phyloP scores from a whole-genome alignment of 2,113 vertebrate species.

The Alces alces region DNA sequence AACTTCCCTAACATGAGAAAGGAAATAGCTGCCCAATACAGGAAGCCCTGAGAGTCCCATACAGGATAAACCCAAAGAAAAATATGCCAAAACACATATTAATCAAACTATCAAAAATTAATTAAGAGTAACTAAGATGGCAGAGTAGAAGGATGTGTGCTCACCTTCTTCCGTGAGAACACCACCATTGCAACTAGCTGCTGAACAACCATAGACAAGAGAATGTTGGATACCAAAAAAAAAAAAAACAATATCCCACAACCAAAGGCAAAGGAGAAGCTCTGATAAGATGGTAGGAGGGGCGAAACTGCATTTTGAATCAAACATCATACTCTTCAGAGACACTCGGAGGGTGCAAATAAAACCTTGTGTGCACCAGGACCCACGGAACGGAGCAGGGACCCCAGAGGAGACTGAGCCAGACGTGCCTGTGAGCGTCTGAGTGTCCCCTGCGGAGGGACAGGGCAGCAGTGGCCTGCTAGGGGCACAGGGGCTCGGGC shows the following conservation, averaged over 20 bases:
- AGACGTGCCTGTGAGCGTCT: rapidly evolving
- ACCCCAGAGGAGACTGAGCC: background rate
- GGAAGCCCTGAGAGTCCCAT: no score
- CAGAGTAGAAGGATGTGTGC: rapidly evolving
- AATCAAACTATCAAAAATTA: no score
- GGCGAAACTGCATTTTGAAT: background rate
- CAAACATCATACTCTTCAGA: background rate
- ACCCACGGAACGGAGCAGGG: background rate
- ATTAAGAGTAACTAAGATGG: background rate
- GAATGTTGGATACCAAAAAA: background rate
- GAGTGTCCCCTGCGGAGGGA: rapidly evolving
- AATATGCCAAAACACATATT: no score
- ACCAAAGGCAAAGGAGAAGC: background rate
- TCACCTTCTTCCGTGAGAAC: background rate
- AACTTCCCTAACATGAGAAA: no score
- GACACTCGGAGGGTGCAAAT: rapidly evolving
- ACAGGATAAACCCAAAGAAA: no score
- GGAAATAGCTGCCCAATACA: no score
- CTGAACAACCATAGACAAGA: background rate
- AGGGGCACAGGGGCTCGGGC: background rate
- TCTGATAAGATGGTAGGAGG: background rate
- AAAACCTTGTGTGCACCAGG: background rate
- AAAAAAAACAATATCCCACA: background rate
- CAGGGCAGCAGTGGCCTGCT: background rate
- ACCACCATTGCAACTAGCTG: background rate